phyloP scores from a whole-genome alignment of 2,113 vertebrate species.

The Neolamprologus fasciatus region DNA sequence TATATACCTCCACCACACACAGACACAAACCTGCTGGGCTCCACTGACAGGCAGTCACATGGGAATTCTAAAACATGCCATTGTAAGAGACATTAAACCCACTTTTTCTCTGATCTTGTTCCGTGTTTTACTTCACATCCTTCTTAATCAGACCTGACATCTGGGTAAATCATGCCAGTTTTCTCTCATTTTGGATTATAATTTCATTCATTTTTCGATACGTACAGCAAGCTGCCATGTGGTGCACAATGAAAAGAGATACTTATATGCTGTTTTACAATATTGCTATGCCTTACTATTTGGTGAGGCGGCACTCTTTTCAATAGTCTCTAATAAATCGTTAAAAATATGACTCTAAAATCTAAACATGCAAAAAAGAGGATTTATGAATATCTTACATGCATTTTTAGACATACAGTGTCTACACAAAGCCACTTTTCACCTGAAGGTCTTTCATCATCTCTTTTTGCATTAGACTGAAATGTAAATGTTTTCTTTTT shows the following conservation, averaged over 20 bases:
- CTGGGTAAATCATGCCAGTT: neutral
- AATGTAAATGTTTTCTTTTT: neutral
- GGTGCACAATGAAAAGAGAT: neutral
- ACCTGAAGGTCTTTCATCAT: neutral
- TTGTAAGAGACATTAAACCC: neutral
- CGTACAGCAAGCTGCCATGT: neutral
- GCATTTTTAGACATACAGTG: neutral
- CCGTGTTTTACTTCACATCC: neutral
- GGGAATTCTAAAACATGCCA: neutral
- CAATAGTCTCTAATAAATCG: neutral
- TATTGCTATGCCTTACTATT: neutral
- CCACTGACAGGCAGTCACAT: neutral
- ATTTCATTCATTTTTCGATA: neutral
- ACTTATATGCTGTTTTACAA: neutral
- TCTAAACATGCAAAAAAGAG: neutral
- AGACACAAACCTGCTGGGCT: constrained; percentile 11
- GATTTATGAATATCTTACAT: neutral
- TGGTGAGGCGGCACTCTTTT: neutral
- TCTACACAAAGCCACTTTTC: neutral
- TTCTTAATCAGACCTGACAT: neutral
- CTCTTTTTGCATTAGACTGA: neutral
- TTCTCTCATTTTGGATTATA: neutral
- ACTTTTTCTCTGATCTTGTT: neutral
- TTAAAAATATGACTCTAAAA: neutral
- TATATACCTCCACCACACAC: neutral